A percentile compares a stretch with the other conserved stretches of the same genome.
Evolutionary conservation across 2,113 vertebrate species (phyloP).

Genomic region (Lonchura striata): DNA sequence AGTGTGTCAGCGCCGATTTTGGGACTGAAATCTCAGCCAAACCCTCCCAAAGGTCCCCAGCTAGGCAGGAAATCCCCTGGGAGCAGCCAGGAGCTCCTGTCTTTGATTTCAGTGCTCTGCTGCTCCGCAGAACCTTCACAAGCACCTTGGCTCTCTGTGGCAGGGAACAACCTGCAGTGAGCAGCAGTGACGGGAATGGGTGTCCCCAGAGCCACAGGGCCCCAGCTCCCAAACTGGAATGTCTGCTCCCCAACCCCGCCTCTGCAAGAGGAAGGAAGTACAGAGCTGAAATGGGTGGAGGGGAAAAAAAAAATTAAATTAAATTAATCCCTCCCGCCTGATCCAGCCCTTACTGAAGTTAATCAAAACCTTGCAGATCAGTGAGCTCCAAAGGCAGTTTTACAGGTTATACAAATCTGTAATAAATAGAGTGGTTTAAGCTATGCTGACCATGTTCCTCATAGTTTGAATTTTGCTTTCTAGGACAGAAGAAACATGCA

Average conservation of each 20-base stretch:
- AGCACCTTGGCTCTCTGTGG: conserved; percentile 47
- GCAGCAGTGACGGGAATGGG: conserved; percentile 75
- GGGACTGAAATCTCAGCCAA: background rate
- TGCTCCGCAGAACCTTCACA: conserved; percentile 51
- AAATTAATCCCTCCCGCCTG: background rate
- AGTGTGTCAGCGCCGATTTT: background rate
- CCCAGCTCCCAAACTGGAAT: conserved; percentile 65
- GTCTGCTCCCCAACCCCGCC: conserved; percentile 42
- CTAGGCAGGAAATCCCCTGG: background rate
- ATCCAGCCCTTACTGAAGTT: background rate
- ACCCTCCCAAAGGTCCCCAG: background rate
- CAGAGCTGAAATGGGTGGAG: conserved; percentile 10
- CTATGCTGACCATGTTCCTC: background rate
- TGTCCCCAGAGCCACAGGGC: conserved; percentile 52
- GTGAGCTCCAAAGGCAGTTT: background rate
- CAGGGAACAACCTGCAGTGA: conserved; percentile 54
- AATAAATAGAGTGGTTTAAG: background rate
- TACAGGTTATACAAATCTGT: background rate
- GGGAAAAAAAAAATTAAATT: background rate
- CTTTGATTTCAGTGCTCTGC: conserved; percentile 46
- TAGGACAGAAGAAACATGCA: background rate
- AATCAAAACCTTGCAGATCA: background rate
- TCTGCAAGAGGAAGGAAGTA: conserved; percentile 35
- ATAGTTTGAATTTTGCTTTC: background rate
- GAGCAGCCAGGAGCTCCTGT: background rate